phyloP scores from a whole-genome alignment of 2,888 invertebrate species.

The Eristalinus aeneus region DNA sequence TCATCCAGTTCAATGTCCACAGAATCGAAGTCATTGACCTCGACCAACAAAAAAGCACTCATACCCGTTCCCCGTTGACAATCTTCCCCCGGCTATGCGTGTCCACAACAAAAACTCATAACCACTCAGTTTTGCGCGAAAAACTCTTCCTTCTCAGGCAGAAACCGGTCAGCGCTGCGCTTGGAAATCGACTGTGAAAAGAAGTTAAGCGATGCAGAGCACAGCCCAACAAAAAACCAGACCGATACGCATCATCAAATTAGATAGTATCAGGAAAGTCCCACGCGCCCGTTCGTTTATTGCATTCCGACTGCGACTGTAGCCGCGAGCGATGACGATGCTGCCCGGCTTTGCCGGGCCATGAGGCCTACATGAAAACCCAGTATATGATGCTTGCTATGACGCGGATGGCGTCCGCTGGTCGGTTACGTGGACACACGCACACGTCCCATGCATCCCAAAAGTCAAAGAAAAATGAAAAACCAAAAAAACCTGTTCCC shows the following conservation, averaged over 20 bases:
- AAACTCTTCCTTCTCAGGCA: not conserved
- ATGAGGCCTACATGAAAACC: not conserved
- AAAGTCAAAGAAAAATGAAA: not conserved
- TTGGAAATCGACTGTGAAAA: slow-evolving; percentile 22
- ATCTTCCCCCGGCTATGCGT: not conserved
- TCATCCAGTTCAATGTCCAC: not conserved
- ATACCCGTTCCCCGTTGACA: not conserved
- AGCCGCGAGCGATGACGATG: not conserved
- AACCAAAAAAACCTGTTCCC: slow-evolving; percentile 59
- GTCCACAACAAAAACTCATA: not conserved
- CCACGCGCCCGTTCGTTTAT: slow-evolving; percentile 65
- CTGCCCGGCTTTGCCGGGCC: not conserved
- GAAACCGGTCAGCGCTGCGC: not conserved
- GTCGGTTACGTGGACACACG: slow-evolving; percentile 38
- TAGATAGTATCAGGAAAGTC: slow-evolving; percentile 67
- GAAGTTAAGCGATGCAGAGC: slow-evolving; percentile 28
- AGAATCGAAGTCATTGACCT: not conserved
- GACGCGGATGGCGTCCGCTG: slow-evolving; percentile 36
- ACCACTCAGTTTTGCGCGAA: not conserved
- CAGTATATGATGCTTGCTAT: slow-evolving; percentile 49
- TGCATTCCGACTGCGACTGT: slow-evolving; percentile 22
- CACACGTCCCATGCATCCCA: slow-evolving; percentile 46
- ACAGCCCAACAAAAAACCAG: slow-evolving; percentile 39
- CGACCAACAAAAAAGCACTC: not conserved
- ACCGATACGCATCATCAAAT: slow-evolving; percentile 69